Percentiles rank a stretch among this genome's conserved stretches.
Conservation (phyloP, 2,888 invertebrate species). For the Pandemis heparana region DNA sequence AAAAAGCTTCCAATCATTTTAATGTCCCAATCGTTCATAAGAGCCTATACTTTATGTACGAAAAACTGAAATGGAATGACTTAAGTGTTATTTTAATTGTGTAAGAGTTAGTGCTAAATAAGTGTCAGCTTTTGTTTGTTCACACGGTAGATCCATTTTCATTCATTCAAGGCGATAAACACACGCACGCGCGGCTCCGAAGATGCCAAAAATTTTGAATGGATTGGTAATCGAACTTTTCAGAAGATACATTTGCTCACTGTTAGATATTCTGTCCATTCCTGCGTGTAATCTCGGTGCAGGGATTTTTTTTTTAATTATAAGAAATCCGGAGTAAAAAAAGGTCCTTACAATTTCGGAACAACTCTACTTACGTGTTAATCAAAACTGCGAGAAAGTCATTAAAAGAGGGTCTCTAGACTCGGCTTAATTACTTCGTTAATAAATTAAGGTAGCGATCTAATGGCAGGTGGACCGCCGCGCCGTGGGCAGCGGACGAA, state of each 20-base stretch:
- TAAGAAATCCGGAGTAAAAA: neutral
- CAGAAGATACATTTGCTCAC: neutral
- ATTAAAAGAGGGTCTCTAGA: constrained; percentile 54
- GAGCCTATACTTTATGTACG: no score
- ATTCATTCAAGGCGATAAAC: neutral
- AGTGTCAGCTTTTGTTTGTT: neutral
- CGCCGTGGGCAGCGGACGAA: constrained; percentile 39
- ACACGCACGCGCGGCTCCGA: neutral
- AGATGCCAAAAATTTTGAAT: neutral
- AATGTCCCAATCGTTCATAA: no score
- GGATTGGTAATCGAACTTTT: neutral
- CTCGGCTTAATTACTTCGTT: constrained; percentile 60
- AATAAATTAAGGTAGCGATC: constrained; percentile 60
- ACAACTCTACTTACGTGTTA: constrained; percentile 47
- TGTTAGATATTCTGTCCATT: neutral
- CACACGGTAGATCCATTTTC: neutral
- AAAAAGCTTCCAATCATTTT: no score
- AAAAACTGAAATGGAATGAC: no score
- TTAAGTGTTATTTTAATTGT: no score
- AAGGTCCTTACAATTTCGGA: constrained; percentile 4
- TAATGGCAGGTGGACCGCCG: constrained; percentile 50
- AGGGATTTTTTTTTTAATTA: neutral
- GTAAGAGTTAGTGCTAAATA: neutral
- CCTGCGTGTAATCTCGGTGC: neutral
- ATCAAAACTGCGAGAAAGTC: constrained; percentile 49